phyloP scores from a whole-genome alignment of 1,140 invertebrate genomes.

The Drosophila malerkotliana region DNA sequence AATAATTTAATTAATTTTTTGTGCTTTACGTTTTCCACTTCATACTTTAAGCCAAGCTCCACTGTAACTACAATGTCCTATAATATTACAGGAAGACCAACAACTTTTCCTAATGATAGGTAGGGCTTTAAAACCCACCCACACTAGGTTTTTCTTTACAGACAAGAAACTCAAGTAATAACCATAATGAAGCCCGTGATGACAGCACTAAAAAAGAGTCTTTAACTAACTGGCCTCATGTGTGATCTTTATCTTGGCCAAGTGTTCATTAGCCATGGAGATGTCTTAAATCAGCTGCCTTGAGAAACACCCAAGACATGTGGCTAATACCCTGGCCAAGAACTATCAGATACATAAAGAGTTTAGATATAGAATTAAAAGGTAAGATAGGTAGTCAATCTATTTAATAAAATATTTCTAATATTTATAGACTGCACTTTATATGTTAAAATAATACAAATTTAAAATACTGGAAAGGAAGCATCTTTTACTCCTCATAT shows the following conservation, averaged over 20 bases:
- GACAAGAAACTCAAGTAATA: slow-evolving; percentile 17
- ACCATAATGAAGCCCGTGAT: slow-evolving; percentile 24
- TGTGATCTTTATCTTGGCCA: slow-evolving; percentile 78
- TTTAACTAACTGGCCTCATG: slow-evolving; percentile 25
- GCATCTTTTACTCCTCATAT: neutral
- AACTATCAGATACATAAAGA: neutral
- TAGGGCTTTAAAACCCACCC: neutral
- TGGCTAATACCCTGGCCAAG: neutral
- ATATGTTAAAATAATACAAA: neutral
- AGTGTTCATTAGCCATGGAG: slow-evolving; percentile 73
- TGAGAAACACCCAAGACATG: slow-evolving; percentile 27
- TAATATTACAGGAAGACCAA: slow-evolving; percentile 16
- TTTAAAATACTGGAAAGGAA: neutral
- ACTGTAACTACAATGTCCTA: neutral
- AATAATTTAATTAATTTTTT: neutral
- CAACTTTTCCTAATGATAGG: slow-evolving; percentile 35
- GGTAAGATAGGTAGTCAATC: no score
- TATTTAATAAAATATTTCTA: no score
- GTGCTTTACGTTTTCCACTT: no score
- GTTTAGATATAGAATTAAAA: neutral
- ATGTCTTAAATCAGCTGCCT: slow-evolving; percentile 49
- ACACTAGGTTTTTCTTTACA: neutral
- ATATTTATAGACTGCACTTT: neutral
- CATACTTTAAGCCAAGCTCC: neutral
- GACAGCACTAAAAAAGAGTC: slow-evolving; percentile 29